A percentile compares a stretch with the other conserved stretches of the same genome.
These are phyloP conservation scores for Dasypogon diadema DNA, from an alignment of 2,888 invertebrate species.

Conservation along the genomic window DNA sequence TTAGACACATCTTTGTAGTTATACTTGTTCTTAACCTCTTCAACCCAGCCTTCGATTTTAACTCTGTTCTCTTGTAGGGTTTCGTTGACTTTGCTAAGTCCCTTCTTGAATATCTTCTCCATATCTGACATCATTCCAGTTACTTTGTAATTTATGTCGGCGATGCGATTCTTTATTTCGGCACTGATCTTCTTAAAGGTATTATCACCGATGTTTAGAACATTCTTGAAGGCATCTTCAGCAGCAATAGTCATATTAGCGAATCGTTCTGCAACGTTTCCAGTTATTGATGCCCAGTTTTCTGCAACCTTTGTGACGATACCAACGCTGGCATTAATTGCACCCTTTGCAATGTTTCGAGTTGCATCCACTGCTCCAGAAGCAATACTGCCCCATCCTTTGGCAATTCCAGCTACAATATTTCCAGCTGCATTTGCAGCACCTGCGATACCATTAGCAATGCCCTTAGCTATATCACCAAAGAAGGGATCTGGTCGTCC, in stretches of 20 bases:
- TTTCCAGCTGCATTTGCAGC: not conserved
- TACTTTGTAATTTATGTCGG: not conserved
- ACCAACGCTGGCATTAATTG: not conserved
- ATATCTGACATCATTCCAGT: not conserved
- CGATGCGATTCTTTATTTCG: not conserved
- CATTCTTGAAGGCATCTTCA: conserved; percentile 1
- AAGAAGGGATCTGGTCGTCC: not conserved
- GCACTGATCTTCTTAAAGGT: not conserved
- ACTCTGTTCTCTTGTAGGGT: not conserved
- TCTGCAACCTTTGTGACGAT: not conserved
- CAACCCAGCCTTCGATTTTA: not conserved
- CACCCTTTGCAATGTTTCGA: not conserved
- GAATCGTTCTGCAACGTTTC: not conserved
- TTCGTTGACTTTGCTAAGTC: not conserved
- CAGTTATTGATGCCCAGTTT: not conserved
- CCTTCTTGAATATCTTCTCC: conserved; percentile 1
- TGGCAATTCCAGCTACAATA: conserved; percentile 4
- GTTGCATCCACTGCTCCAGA: not conserved
- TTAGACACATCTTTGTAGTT: not conserved
- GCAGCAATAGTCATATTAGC: not conserved
- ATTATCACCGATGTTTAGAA: not conserved
- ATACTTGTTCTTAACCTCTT: not conserved
- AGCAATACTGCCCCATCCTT: not conserved
- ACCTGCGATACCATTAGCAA: not conserved
- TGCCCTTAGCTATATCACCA: not conserved